phyloP scores from a whole-genome alignment of 2,113 vertebrate genomes.

The Corythoichthys intestinalis region DNA sequence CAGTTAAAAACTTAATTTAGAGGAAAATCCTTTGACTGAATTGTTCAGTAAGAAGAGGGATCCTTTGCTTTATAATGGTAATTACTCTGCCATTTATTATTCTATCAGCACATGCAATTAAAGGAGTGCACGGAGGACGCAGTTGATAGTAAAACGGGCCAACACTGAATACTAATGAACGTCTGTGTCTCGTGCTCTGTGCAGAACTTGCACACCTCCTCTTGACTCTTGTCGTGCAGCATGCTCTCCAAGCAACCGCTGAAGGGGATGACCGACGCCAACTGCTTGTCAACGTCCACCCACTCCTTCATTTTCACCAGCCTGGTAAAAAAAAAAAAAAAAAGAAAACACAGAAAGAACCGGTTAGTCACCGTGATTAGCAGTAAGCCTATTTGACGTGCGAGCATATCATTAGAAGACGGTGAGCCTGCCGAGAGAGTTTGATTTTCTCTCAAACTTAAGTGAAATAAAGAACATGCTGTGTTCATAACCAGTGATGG shows the following conservation, averaged over 20 bases:
- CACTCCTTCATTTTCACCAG: conserved; percentile 97
- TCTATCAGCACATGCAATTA: conserved; percentile 99
- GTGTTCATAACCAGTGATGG: background rate
- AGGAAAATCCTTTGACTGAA: conserved; percentile 99
- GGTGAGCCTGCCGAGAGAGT: background rate
- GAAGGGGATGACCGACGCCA: conserved; percentile 92
- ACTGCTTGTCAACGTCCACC: conserved; percentile 90
- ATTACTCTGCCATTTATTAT: conserved; percentile 99
- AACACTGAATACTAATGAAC: conserved; percentile 99
- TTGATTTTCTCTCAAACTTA: background rate
- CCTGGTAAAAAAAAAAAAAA: conserved; percentile 67
- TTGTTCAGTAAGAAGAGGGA: conserved; percentile 99
- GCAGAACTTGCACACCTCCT: conserved; percentile 87
- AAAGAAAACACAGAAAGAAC: conserved; percentile 37
- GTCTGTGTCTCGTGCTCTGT: conserved; percentile 95
- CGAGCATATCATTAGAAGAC: background rate
- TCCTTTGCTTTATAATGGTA: conserved; percentile 99
- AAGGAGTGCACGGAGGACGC: conserved; percentile 98
- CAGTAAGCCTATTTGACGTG: background rate
- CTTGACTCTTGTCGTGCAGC: conserved; percentile 85
- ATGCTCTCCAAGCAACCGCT: conserved; percentile 86
- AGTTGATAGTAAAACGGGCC: conserved; percentile 98
- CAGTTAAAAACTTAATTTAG: conserved; percentile 99
- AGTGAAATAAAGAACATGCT: background rate
- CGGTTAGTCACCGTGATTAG: background rate